Conservation (phyloP, 2,113 vertebrate genomes). For the Raja brachyura region DNA sequence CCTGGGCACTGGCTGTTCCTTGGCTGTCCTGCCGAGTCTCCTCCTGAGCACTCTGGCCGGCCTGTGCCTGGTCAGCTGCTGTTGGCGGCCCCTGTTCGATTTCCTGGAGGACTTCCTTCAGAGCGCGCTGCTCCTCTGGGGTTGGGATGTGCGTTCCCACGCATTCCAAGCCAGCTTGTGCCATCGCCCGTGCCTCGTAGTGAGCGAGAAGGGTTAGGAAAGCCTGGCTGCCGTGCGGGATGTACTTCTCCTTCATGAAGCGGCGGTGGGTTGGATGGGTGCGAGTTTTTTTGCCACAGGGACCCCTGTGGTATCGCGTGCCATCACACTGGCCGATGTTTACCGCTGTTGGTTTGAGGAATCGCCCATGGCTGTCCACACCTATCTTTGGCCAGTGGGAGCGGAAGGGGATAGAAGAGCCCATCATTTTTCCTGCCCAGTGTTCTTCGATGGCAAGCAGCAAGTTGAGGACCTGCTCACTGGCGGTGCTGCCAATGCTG, state of each 20-base stretch:
- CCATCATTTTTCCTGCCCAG: not conserved
- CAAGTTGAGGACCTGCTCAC: not conserved
- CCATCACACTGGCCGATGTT: not conserved
- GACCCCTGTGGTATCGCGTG: too few relatives aligned
- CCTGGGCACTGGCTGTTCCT: not conserved
- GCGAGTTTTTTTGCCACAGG: not conserved
- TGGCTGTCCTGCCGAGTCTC: not conserved
- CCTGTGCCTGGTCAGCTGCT: not conserved
- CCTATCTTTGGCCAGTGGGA: not conserved
- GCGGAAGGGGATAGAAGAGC: not conserved
- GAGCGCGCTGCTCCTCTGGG: not conserved
- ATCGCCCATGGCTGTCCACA: not conserved
- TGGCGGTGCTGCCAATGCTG: slow-evolving; percentile 5
- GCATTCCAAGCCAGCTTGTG: not conserved
- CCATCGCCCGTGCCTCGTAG: not conserved
- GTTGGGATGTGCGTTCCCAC: not conserved
- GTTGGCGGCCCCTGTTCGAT: too few relatives aligned
- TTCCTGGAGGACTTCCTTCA: not conserved
- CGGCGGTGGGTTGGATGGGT: not conserved
- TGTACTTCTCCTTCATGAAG: not conserved
- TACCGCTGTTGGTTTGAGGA: not conserved
- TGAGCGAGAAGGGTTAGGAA: not conserved
- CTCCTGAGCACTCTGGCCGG: not conserved
- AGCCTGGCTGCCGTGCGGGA: not conserved
- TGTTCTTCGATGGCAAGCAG: not conserved